Evolutionary conservation across 2,797 vertebrate species (phyloP), one percentile per base, ranked within the genome.

Genomic region (Acipenser transmontanus): DNA sequence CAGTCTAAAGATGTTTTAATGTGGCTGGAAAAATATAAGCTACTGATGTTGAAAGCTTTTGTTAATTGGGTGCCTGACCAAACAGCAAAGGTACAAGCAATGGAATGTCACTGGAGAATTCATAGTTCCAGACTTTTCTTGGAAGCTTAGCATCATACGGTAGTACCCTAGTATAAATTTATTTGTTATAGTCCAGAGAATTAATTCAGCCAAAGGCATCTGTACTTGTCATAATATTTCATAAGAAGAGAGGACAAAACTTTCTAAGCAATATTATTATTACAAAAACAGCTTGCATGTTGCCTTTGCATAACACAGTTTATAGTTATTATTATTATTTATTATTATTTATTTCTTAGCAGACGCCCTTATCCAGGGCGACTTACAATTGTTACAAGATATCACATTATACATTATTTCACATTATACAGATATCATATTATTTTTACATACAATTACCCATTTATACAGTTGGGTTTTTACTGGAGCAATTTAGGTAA

Each of bases 201-300:
- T 79, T 77, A 63, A 73, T 52, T 71, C 74, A 78, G 82, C 82
- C 85, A 86, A 74, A 76, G 74, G 73, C 74, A 84, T 85, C 87
- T 85, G 79, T 88, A 82, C 80, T 82, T 82, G 81, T 86, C 82
- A 76, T 81, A 80, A 83, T 89, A 84, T 85, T 84, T 88, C 83
- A 87, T 79, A 85, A 83, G 72, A 79, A 83, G 72, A 79, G 34
- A 34, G 34, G 72, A 79, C 77, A 88, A 80, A 82, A 80, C 75
- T 75, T 78, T 77, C 77, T 78, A 68, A 69, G 51, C 78, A 76
- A 73, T 52, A 66, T 13, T 84, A 76, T 68, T 72, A 74, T 83
- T 83, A 72, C 76, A 78, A 67, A 78, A 34, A 34, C 3, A 34
- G 4, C 4, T 34, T 34, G 34, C 2, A 34, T 4, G 34, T 34